Base-by-base conservation (phyloP, 1,140 invertebrate species). In the Aricia agestis region DNA sequence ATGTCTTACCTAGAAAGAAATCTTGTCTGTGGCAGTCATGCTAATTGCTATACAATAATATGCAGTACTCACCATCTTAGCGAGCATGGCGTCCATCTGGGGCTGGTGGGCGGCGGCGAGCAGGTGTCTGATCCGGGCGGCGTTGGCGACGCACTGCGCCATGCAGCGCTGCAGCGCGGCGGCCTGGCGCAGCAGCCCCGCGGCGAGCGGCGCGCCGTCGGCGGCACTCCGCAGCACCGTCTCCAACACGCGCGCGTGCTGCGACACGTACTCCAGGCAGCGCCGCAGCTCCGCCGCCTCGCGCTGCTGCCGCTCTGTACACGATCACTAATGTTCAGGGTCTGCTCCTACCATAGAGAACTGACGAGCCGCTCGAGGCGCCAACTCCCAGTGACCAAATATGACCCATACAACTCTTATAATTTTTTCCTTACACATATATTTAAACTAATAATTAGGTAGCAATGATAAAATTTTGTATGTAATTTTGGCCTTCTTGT, bases 31-130 rank as follows among this genome's bases (percentile, higher is more conserved):
- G n/a, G n/a, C n/a, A n/a, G n/a, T n/a, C n/a, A n/a, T n/a, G n/a
- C n/a, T n/a, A n/a, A n/a, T n/a, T n/a, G n/a, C n/a, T n/a, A n/a
- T n/a, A n/a, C n/a, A n/a, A n/a, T n/a, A n/a, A n/a, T 32, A 32
- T 32, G 6, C 6, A 32, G 32, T 10, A 83, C 83, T 85, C 31
- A 89, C 89, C 89, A 91, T 91, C 72, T 91, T 91, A 17, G 86
- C 86, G 57, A 91, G 86, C 82, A 91, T 79, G 61, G 81, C 76
- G 71, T 91, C 89, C 89, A 91, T 91, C 76, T 89, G 87, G 13
- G 86, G 84, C 59, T 83, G 86, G 69, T 89, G 89, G 15, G 85
- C 81, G 42, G 89, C 83, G 18, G 83, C 76, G 61, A 91, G 81
- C 71, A 88, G 81, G 13, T 80, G 80, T 0, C 87, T 80, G 75